Conservation (phyloP, 2,113 vertebrate genomes). For the Saguinus imperator region DNA sequence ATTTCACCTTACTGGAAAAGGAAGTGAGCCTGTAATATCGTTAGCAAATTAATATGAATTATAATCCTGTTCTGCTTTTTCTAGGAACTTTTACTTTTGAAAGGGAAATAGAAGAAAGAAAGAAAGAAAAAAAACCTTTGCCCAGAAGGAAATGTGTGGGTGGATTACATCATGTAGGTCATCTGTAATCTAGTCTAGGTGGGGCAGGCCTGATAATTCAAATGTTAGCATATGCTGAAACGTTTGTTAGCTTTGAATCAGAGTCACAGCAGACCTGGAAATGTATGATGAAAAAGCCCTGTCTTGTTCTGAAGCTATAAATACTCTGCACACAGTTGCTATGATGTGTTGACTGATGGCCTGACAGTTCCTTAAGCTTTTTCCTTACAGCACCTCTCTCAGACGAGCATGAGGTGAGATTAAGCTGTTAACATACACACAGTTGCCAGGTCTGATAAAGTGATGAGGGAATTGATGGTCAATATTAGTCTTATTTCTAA, state of each 20-base stretch:
- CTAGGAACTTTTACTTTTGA: slow-evolving; percentile 10
- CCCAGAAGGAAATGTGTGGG: not conserved
- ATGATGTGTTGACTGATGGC: not conserved
- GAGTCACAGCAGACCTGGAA: not conserved
- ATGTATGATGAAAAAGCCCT: not conserved
- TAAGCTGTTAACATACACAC: not conserved
- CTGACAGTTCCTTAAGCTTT: not conserved
- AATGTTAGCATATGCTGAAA: not conserved
- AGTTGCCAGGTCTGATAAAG: not conserved
- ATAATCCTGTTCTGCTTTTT: not conserved
- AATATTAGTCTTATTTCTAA: not conserved
- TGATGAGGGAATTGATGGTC: not conserved
- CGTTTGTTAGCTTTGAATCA: not conserved
- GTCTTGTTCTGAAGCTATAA: not conserved
- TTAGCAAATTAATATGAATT: not conserved
- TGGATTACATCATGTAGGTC: not conserved
- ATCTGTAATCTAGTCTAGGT: not conserved
- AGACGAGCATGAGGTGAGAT: not conserved
- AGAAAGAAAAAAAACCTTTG: not conserved
- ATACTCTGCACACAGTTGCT: not conserved
- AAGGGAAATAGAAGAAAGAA: not conserved
- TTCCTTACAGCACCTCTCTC: not conserved
- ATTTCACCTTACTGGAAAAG: not conserved
- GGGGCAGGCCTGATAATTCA: not conserved
- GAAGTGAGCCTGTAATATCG: not conserved